Evolutionary conservation across 2,797 vertebrate species (phyloP).

Genomic region (Eidolon dupreanum): DNA sequence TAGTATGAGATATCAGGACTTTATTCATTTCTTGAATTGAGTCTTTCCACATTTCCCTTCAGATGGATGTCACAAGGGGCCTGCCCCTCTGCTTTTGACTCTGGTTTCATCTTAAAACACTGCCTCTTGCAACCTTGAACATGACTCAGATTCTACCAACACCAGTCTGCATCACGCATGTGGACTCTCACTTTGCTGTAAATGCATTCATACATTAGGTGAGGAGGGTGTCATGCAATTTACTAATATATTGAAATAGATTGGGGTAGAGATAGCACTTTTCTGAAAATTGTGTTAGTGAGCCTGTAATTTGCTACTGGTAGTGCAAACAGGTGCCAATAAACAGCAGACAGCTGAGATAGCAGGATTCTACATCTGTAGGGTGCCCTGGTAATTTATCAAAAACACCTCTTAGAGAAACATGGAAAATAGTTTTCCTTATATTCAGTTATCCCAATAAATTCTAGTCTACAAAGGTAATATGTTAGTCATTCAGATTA

Average conservation of each 20-base stretch:
- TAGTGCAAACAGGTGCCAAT: neutral
- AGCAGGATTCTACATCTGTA: neutral
- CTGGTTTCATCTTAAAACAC: neutral
- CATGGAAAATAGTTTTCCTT: neutral
- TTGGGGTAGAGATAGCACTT: neutral
- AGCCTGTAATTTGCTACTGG: neutral
- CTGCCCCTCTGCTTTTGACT: neutral
- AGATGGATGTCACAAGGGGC: neutral
- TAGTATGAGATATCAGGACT: neutral
- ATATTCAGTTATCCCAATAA: neutral
- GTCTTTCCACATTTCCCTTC: neutral
- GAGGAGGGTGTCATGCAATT: neutral
- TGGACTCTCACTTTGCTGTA: neutral
- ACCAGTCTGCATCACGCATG: neutral
- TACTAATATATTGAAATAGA: neutral
- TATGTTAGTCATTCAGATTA: neutral
- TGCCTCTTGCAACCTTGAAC: neutral
- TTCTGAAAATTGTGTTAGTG: neutral
- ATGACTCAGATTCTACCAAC: neutral
- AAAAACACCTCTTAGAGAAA: neutral
- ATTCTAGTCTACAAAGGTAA: neutral
- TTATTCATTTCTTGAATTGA: neutral
- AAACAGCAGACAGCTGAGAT: neutral
- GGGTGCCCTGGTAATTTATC: neutral
- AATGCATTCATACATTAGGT: neutral